Evolutionary conservation across 2,113 vertebrate genomes (phyloP).

Genomic region (Labeo catla): DNA sequence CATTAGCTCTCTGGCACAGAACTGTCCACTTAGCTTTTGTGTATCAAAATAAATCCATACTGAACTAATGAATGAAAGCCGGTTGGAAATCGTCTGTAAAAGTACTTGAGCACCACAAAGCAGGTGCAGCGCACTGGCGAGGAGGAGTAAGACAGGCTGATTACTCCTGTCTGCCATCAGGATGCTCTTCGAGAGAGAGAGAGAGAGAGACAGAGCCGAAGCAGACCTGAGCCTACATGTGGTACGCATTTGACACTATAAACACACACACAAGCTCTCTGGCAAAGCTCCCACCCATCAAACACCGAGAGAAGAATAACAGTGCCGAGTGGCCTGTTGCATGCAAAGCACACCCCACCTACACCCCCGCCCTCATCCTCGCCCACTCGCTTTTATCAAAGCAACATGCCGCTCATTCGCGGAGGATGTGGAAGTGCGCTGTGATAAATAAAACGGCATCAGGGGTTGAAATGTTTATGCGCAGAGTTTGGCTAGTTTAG

Average conservation of each 20-base stretch:
- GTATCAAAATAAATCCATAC: not conserved
- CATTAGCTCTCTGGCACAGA: slow-evolving; percentile 23
- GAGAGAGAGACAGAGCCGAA: not conserved
- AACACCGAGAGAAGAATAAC: slow-evolving; percentile 64
- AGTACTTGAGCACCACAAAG: slow-evolving; percentile 27
- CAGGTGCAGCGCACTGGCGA: slow-evolving; percentile 50
- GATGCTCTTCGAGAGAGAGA: slow-evolving; percentile 18
- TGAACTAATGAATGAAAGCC: slow-evolving; percentile 19
- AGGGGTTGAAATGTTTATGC: slow-evolving; percentile 76
- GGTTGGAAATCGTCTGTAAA: slow-evolving; percentile 31
- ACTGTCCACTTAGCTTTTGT: slow-evolving; percentile 24
- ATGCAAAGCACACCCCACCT: slow-evolving; percentile 57
- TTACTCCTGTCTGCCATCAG: slow-evolving; percentile 27
- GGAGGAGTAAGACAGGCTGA: slow-evolving; percentile 15
- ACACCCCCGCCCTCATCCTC: slow-evolving; percentile 42
- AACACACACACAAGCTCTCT: slow-evolving; percentile 58
- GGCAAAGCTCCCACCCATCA: slow-evolving; percentile 68
- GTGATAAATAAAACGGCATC: slow-evolving; percentile 73
- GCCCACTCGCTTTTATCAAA: slow-evolving; percentile 62
- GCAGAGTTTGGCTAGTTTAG: slow-evolving; percentile 62
- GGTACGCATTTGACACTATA: slow-evolving; percentile 72
- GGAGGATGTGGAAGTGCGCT: slow-evolving; percentile 71
- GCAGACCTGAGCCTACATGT: slow-evolving; percentile 70
- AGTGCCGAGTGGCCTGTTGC: slow-evolving; percentile 59
- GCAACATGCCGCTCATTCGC: slow-evolving; percentile 70